phyloP scores from a whole-genome alignment of 2,113 vertebrate genomes.

The Tiliqua scincoides region DNA sequence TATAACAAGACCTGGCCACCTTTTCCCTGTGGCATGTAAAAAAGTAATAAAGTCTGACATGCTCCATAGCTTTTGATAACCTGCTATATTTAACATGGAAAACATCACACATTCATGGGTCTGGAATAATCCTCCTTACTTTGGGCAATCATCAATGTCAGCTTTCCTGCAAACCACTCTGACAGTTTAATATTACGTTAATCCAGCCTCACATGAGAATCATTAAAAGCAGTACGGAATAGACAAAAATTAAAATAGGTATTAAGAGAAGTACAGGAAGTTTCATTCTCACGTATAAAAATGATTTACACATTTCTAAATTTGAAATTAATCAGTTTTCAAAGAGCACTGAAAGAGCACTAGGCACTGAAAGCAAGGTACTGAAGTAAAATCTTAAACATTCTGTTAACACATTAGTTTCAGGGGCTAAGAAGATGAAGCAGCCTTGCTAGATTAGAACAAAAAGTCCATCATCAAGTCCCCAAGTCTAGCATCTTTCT shows the following conservation, averaged over 20 bases:
- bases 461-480: too few species aligned
- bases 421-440: neutral
- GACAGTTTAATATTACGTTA: constrained; percentile 26
- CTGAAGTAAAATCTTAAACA: neutral
- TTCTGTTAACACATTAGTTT: neutral
- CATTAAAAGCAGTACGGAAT: constrained; percentile 25
- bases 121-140: constrained; percentile 59
- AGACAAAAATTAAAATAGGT: constrained; percentile 22
- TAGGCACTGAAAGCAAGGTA: neutral
- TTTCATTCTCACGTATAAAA: neutral
- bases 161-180: constrained; percentile 28
- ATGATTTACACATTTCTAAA: constrained; percentile 32
- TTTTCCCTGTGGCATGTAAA: neutral
- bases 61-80: constrained; percentile 46
- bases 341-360: too few species aligned
- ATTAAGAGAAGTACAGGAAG: constrained; percentile 26
- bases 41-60: constrained; percentile 21
- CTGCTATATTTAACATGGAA: constrained; percentile 42
- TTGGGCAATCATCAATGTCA: constrained; percentile 49
- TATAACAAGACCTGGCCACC: neutral
- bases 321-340: constrained; percentile 24
- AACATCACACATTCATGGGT: constrained; percentile 52
- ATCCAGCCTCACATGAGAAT: constrained; percentile 28
- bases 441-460: too few species aligned
- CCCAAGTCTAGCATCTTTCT: too few species aligned